phyloP scores from a whole-genome alignment of 53 echinoderm and acorn worm genomes.

The Echinometra lucunter region DNA sequence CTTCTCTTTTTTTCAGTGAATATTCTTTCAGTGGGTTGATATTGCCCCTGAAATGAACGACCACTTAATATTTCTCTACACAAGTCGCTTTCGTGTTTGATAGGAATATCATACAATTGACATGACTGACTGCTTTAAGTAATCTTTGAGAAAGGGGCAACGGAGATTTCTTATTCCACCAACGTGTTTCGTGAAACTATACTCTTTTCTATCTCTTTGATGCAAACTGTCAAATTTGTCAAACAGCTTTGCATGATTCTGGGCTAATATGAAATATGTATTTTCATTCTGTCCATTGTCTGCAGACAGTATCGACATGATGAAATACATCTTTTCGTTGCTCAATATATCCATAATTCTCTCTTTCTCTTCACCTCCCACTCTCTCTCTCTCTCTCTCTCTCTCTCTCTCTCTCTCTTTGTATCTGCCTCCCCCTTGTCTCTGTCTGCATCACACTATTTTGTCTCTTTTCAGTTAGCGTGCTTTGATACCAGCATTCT shows the following conservation, averaged over 20 bases:
- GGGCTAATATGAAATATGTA: slow-evolving; percentile 17
- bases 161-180: too few species aligned
- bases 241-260: background rate
- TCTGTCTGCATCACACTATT: background rate
- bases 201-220: background rate
- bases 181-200: background rate
- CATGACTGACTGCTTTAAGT: too few species aligned
- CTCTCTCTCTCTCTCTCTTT: background rate
- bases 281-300: background rate
- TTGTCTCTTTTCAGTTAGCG: too few species aligned
- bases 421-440: too few species aligned
- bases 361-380: too few species aligned
- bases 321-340: background rate
- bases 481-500: too few species aligned
- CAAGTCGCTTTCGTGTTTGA: background rate
- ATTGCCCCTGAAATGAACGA: background rate
- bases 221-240: background rate
- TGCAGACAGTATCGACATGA: background rate
- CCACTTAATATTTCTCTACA: background rate
- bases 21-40: background rate
- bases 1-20: too few species aligned
- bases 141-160: background rate
- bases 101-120: background rate
- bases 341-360: background rate
- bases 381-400: background rate